phyloP scores from a whole-genome alignment of 2,797 vertebrate genomes.

The Botia kubotai region DNA sequence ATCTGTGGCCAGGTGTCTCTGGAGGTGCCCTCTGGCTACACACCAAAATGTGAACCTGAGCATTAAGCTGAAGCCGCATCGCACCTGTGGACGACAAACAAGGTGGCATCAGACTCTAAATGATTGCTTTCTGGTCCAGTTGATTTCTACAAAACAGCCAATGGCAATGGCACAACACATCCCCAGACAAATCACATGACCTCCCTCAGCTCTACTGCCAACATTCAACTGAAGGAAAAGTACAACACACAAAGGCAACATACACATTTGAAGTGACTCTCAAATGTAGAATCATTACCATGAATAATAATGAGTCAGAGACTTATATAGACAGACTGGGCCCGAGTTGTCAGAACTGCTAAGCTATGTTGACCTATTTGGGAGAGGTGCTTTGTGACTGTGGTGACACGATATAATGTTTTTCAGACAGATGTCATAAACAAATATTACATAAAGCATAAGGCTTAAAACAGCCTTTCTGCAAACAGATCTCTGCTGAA shows the following conservation, averaged over 20 bases:
- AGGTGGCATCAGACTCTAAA: neutral
- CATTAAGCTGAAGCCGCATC: neutral
- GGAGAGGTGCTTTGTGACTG: slow-evolving; percentile 6
- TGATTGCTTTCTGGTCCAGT: slow-evolving; percentile 6
- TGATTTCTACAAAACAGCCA: slow-evolving; percentile 22
- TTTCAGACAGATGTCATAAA: slow-evolving; percentile 6
- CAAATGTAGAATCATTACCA: neutral
- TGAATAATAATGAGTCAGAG: slow-evolving; percentile 10
- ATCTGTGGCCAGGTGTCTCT: neutral
- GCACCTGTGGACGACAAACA: neutral
- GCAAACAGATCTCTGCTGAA: neutral
- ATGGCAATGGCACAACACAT: neutral
- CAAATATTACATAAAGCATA: slow-evolving; percentile 26
- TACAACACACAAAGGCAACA: neutral
- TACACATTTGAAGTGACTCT: neutral
- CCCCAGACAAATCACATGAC: neutral
- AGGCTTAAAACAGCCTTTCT: neutral
- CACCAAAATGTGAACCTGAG: slow-evolving; percentile 8
- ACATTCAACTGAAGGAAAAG: neutral
- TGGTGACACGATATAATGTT: neutral
- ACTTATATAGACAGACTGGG: slow-evolving; percentile 1
- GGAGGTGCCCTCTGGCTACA: neutral
- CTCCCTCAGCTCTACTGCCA: neutral
- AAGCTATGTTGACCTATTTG: slow-evolving; percentile 25
- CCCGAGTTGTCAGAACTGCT: neutral